Evolutionary conservation across 2,888 invertebrate species (phyloP).

Genomic region (Dryocosmus kuriphilus): DNA sequence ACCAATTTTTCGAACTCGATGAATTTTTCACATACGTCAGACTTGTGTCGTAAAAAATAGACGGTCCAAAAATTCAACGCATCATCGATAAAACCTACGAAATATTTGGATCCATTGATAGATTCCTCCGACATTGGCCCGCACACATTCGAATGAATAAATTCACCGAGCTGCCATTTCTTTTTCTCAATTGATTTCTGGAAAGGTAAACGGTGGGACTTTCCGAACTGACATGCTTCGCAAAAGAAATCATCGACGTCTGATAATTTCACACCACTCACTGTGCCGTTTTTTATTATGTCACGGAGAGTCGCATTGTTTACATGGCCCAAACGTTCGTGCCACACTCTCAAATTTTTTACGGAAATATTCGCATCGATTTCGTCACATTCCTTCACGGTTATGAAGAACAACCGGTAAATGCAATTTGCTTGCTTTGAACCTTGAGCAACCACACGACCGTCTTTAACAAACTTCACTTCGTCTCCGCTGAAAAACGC

Average conservation of each 20-base stretch:
- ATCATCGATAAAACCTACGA: too few species aligned
- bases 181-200: background rate
- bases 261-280: conserved; percentile 36
- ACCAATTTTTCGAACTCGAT: conserved; percentile 44
- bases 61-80: too few species aligned
- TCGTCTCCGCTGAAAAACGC: too few species aligned
- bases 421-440: too few species aligned
- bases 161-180: conserved; percentile 1
- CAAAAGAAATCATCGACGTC: conserved; percentile 53
- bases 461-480: too few species aligned
- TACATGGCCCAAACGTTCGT: conserved; percentile 52
- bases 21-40: conserved; percentile 52
- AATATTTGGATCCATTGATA: too few species aligned
- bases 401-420: too few species aligned
- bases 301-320: conserved; percentile 37
- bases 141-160: conserved; percentile 3
- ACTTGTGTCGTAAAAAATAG: too few species aligned
- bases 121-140: conserved; percentile 38
- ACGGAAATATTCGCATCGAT: conserved; percentile 34
- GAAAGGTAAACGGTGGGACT: conserved; percentile 44
- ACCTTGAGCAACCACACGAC: too few species aligned
- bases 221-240: conserved; percentile 55
- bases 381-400: conserved; percentile 13
- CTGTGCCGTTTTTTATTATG: conserved; percentile 34
- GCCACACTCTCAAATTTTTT: conserved; percentile 44